These are phyloP conservation scores for Sclerodermus sp. DNA, from an alignment of 2,888 invertebrate species.

Conservation along the genomic window DNA sequence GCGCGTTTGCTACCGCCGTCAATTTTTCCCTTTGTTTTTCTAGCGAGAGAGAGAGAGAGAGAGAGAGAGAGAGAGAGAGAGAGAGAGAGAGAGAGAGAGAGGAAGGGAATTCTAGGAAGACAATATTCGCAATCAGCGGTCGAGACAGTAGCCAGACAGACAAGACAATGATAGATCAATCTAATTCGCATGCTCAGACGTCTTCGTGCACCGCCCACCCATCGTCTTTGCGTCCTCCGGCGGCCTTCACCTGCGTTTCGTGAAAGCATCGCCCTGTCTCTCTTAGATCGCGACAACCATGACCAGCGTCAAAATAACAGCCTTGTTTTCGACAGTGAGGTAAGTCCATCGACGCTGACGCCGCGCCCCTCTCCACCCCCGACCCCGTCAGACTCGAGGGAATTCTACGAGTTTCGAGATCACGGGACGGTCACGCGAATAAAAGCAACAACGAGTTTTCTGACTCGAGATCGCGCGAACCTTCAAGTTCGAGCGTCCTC, in stretches of 20 bases:
- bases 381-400: not conserved
- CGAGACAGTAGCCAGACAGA: conserved; percentile 53
- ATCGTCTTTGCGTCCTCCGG: conserved; percentile 6
- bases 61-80: not conserved
- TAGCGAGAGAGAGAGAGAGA: conserved; percentile 18
- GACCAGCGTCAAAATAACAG: conserved; percentile 18
- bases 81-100: conserved; percentile 4
- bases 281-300: conserved; percentile 8
- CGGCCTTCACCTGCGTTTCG: conserved; percentile 1
- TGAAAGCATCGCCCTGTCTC: not conserved
- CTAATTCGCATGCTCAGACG: conserved; percentile 52
- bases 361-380: conserved; percentile 5
- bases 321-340: conserved; percentile 14
- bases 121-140: conserved; percentile 48
- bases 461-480: no score
- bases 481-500: no score
- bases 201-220: conserved; percentile 14
- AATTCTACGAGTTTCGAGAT: no score
- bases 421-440: no score
- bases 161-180: conserved; percentile 56
- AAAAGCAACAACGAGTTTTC: no score
- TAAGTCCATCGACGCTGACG: conserved; percentile 9
- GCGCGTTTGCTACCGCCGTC: no score
- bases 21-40: no score
- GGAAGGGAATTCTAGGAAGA: conserved; percentile 44